phyloP scores from a whole-genome alignment of 2,888 invertebrate genomes.

The Andrena flavipes region DNA sequence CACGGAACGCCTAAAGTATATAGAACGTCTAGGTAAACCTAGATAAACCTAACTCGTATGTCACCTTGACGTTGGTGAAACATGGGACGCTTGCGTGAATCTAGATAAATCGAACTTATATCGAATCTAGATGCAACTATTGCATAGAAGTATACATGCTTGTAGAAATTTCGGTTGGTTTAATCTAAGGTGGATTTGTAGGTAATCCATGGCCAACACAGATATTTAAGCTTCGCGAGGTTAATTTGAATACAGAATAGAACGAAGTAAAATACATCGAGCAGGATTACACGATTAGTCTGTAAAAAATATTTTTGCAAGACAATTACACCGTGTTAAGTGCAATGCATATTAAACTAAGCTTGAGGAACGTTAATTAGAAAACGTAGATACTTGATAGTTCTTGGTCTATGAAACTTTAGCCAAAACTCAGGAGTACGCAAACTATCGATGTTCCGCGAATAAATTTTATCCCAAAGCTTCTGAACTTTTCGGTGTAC shows the following conservation, averaged over 20 bases:
- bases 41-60: constrained; percentile 42
- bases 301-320: neutral
- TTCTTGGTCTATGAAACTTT: neutral
- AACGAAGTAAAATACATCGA: neutral
- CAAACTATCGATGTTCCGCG: constrained; percentile 21
- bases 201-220: neutral
- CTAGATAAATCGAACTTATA: constrained; percentile 53
- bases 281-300: neutral
- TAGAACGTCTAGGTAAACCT: constrained; percentile 54
- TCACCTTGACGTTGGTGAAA: constrained; percentile 37
- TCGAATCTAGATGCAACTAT: constrained; percentile 37
- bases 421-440: neutral
- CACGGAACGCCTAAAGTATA: constrained; percentile 35
- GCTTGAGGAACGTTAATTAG: neutral
- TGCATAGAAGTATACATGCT: neutral
- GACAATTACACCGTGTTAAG: neutral
- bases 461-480: constrained; percentile 19
- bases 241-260: no score
- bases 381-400: neutral
- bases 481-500: neutral
- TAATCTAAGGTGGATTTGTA: neutral
- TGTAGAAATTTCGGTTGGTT: constrained; percentile 1
- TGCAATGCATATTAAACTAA: neutral
- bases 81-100: constrained; percentile 27
- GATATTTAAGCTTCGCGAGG: neutral